phyloP scores from a whole-genome alignment of 2,113 vertebrate genomes.

The Etia nguti region DNA sequence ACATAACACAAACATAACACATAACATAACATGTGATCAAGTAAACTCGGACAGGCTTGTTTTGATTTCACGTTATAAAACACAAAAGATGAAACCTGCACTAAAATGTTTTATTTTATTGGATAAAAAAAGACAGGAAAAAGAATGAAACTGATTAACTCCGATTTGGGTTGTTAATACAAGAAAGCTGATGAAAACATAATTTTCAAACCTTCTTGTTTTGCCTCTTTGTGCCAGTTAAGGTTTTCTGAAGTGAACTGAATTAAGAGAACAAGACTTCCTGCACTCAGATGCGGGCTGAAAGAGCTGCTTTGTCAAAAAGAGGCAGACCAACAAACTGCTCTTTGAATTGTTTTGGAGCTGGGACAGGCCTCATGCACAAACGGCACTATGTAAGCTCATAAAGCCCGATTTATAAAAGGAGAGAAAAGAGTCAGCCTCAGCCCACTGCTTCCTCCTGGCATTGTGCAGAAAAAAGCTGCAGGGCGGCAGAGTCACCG shows the following conservation, averaged over 20 bases:
- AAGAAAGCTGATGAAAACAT: not conserved
- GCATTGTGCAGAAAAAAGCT: constrained; percentile 4
- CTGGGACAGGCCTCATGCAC: constrained; percentile 23
- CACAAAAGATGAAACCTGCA: not conserved
- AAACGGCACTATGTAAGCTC: constrained; percentile 50
- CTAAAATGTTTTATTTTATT: not conserved
- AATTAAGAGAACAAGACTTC: constrained; percentile 35
- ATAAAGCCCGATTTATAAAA: constrained; percentile 49
- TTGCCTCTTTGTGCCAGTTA: not conserved
- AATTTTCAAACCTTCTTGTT: not conserved
- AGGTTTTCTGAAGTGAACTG: not conserved
- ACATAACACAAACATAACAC: too few relatives aligned
- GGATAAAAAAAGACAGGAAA: not conserved
- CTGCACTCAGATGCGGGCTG: constrained; percentile 26
- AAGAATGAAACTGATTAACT: not conserved
- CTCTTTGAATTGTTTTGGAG: constrained; percentile 61
- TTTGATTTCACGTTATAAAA: not conserved
- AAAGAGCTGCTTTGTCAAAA: constrained; percentile 45
- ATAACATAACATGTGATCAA: too few relatives aligned
- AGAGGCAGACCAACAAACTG: constrained; percentile 50
- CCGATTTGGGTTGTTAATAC: not conserved
- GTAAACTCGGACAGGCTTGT: not conserved
- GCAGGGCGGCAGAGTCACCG: not conserved
- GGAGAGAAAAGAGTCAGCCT: constrained; percentile 13
- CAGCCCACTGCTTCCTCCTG: constrained; percentile 39